phyloP scores from a whole-genome alignment of 2,888 invertebrate genomes.

The Cosmia trapezina region DNA sequence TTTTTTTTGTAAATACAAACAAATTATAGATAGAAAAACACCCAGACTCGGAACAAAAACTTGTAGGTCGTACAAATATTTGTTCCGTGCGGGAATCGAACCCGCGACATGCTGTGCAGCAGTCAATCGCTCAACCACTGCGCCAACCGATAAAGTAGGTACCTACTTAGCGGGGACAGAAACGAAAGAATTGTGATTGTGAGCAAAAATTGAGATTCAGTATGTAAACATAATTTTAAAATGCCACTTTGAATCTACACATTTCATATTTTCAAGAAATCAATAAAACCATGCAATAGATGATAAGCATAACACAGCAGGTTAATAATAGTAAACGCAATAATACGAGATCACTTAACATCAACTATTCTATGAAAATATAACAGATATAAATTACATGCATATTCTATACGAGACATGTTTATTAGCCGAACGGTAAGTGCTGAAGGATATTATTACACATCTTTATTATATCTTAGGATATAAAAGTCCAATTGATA shows the following conservation, averaged over 20 bases:
- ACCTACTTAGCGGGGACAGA: too few relatives aligned
- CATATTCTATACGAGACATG: slow-evolving; percentile 13
- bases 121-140: too few relatives aligned
- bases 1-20: too few relatives aligned
- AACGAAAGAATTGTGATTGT: too few relatives aligned
- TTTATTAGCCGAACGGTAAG: slow-evolving; percentile 43
- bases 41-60: too few relatives aligned
- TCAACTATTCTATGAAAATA: slow-evolving; percentile 17
- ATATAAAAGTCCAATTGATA: slow-evolving; percentile 35
- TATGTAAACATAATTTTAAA: not conserved
- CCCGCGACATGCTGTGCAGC: too few relatives aligned
- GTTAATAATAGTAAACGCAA: slow-evolving; percentile 9
- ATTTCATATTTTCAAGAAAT: not conserved
- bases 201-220: not conserved
- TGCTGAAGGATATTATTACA: slow-evolving; percentile 44
- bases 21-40: too few relatives aligned
- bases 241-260: not conserved
- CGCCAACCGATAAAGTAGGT: too few relatives aligned
- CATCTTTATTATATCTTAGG: slow-evolving; percentile 29
- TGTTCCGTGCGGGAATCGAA: too few relatives aligned
- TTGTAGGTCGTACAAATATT: too few relatives aligned
- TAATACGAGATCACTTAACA: slow-evolving; percentile 20
- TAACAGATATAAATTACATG: slow-evolving; percentile 32
- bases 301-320: not conserved
- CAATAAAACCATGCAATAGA: not conserved